Evolutionary conservation across 1,140 invertebrate species (phyloP), one percentile per base, ranked within the genome.

Genomic region (Agraylea sexmaculata): DNA sequence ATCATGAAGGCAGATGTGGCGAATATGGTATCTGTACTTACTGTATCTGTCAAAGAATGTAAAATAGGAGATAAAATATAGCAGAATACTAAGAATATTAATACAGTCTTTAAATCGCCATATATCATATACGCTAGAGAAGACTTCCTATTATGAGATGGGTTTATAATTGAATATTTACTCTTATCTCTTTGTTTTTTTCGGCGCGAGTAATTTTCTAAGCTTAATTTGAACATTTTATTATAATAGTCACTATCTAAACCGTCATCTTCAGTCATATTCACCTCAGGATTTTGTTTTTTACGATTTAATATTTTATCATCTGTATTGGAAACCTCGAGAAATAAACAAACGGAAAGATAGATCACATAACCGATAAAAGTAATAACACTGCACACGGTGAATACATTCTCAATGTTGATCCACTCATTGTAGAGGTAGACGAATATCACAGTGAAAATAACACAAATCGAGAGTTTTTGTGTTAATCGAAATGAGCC

Each of bases 11-110:
- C 77, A 15, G 88, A 78, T 69, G 82, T 89, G 1, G 86, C 83
- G 54, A 95, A 95, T 55, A 97, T 95, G 2, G 92, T 95, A 59
- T 98, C 92, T 1, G 92, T 96, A 54, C 89, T 93, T 1, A 97
- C 84, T 0, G 89, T 91, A 59, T 93, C 87, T 0, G 94, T 97
- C 21, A 97, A 66, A 1, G 88, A 95, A 60, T 93, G 87, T n/a
- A 96, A 62, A 17, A 95, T 74, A 0, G 91, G 90, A 0, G 88
- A 91, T 31, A 93, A 69, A 25, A 88, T 71, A 53, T 84, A 89
- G 16, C 85, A 84, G 55, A 91, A 83, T 0, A 80, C 71, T 3
- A 89, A 55, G 56, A 89, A 94, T 16, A 87, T 79, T 37, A 83
- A 53, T 1, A 82, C 68, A 2, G 78, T 84, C 58, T 77, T 73